Conservation (phyloP, 2,888 invertebrate species). For the Xestoiulus laeticollis region DNA sequence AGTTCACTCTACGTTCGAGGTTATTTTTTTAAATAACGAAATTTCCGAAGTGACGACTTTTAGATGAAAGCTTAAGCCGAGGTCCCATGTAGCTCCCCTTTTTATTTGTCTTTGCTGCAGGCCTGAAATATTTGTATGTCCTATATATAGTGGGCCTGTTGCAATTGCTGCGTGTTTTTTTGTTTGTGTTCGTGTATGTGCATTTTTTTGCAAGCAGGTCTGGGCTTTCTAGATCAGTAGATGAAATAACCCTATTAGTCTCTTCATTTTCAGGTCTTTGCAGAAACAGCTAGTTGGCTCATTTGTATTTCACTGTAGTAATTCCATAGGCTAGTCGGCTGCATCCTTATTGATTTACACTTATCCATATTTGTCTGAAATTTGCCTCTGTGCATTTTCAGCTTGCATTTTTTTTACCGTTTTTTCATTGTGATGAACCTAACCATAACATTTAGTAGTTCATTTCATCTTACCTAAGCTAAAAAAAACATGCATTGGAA, state of each 20-base stretch:
- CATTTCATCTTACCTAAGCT: neutral
- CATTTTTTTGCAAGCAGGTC: constrained; percentile 41
- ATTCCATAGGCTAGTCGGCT: constrained; percentile 18
- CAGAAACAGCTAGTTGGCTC: constrained; percentile 32
- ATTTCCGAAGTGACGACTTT: too few species aligned
- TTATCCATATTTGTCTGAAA: neutral
- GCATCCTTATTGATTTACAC: neutral
- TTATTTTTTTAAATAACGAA: too few species aligned
- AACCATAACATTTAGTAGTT: neutral
- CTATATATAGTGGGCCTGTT: neutral
- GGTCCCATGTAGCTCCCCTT: too few species aligned
- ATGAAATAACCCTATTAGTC: constrained; percentile 50
- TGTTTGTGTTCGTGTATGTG: constrained; percentile 20
- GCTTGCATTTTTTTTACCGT: neutral
- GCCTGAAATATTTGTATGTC: neutral
- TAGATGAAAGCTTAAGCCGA: too few species aligned
- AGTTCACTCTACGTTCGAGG: neutral
- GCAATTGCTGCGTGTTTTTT: neutral
- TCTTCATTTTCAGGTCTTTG: constrained; percentile 49
- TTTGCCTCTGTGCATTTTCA: constrained; percentile 10
- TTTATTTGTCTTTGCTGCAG: neutral
- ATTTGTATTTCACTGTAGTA: constrained; percentile 45
- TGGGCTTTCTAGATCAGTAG: constrained; percentile 43
- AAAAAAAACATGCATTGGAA: too few species aligned
- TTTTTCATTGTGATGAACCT: neutral